Evolutionary conservation across 1,140 invertebrate genomes (phyloP), one percentile per base, ranked within the genome.

Genomic region (Achroia grisella): DNA sequence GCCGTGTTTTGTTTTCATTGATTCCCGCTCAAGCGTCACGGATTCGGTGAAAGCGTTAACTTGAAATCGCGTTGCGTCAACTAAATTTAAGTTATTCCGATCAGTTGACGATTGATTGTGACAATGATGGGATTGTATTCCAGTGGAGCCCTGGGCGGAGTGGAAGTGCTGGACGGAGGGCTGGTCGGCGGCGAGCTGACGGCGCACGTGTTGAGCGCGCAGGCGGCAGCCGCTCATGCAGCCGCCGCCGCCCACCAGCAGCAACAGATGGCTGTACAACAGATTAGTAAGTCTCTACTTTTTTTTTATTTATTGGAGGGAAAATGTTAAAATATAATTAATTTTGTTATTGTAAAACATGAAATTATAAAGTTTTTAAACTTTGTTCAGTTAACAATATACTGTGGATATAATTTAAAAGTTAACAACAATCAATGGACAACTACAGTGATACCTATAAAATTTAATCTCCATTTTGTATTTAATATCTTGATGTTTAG

Each of bases 121-220:
- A 67, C 70, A 54, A 84, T 84, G 80, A 78, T 84, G 80, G 71
- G 69, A 10, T 40, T 84, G 44, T 84, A 80, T 81, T 82, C 80
- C 66, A 84, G 80, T 52, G 80, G 80, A 41, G 77, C 75, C 52
- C 71, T 82, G 57, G 80, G 78, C 44, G 80, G 78, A 29, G 68
- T 82, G 62, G 80, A 82, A 52, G 78, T 84, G 44, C 52, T 82
- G 44, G 80, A 82, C 29, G 78, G 75, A 10, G 67, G 73, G 0
- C 40, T 82, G 52, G 75, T 82, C 34, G 78, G 68, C 49, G 81
- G 79, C 29, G 84, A 86, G 50, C 59, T 85, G 62, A 75, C 72
- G 10, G 77, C 78, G 3, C 80, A 84, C 35, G 80, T 82, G 17
- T 41, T 82, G 52, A 80, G 62, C 44, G 80, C 78, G 3, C 80